Percentiles rank a stretch among this genome's conserved stretches.
These are phyloP conservation scores for Dexiosoma caninum DNA, from an alignment of 2,888 invertebrate species.

Conservation along the genomic window DNA sequence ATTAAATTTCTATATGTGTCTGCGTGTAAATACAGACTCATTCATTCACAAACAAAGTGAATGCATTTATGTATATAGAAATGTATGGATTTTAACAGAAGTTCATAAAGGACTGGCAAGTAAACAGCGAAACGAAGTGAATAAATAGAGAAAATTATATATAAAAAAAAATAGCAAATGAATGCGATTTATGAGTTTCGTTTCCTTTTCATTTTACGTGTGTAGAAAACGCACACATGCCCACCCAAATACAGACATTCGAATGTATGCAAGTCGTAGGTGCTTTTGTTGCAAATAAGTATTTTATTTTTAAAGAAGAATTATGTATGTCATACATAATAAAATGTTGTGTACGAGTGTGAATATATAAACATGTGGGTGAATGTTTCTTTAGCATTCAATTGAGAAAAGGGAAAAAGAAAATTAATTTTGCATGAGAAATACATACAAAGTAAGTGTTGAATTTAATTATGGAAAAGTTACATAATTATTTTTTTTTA, in stretches of 20 bases:
- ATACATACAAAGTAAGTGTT: not conserved
- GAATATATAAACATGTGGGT: not conserved
- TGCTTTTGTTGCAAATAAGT: not conserved
- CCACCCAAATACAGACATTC: not conserved
- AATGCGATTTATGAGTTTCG: conserved; percentile 19
- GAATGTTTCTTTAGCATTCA: not conserved
- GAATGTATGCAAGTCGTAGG: not conserved
- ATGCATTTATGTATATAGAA: not conserved
- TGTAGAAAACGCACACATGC: not conserved
- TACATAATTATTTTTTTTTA: no score
- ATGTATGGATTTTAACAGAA: conserved; percentile 29
- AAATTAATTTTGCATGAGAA: conserved; percentile 5
- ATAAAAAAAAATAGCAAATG: conserved; percentile 21
- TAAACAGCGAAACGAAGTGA: not conserved
- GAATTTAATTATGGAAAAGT: not conserved
- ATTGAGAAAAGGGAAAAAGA: not conserved
- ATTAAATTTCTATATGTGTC: conserved; percentile 8
- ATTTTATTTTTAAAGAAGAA: not conserved
- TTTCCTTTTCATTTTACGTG: conserved; percentile 17
- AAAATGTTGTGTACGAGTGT: not conserved
- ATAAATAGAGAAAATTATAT: not conserved
- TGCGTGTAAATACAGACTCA: not conserved
- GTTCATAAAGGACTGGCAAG: conserved; percentile 38
- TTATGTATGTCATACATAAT: conserved; percentile 33
- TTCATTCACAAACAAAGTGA: not conserved